phyloP scores from a whole-genome alignment of 2,113 vertebrate species.

The Recurvirostra avosetta region DNA sequence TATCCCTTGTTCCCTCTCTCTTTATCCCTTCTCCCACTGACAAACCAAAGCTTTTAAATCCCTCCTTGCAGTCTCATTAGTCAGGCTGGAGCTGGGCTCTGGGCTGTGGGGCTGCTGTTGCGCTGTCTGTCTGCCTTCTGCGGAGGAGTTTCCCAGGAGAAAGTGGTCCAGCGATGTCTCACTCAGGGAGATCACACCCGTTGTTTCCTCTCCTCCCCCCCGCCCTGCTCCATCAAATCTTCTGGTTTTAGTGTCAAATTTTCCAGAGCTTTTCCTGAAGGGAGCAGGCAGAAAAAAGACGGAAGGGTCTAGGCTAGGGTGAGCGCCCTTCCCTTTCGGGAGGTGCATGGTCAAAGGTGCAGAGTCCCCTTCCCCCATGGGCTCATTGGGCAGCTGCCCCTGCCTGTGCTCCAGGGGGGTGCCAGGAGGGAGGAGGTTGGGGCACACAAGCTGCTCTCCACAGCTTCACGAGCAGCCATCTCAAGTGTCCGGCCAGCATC shows the following conservation, averaged over 20 bases:
- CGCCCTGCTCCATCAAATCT: neutral
- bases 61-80: neutral
- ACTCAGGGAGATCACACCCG: accelerated
- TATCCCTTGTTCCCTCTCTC: neutral
- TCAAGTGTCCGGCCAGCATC: neutral
- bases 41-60: neutral
- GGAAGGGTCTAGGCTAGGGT: neutral
- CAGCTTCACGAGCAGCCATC: accelerated
- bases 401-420: neutral
- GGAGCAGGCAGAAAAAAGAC: neutral
- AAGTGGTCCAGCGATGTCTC: neutral
- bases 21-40: neutral
- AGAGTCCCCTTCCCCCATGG: neutral
- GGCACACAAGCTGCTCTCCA: neutral
- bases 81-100: neutral
- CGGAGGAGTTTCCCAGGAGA: neutral
- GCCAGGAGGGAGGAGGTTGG: neutral
- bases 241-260: neutral
- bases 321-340: neutral
- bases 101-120: neutral
- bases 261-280: neutral
- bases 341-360: neutral
- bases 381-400: neutral
- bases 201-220: neutral
- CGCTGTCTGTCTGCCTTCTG: neutral